phyloP scores from a whole-genome alignment of 2,888 invertebrate species.

The Seira musarum region DNA sequence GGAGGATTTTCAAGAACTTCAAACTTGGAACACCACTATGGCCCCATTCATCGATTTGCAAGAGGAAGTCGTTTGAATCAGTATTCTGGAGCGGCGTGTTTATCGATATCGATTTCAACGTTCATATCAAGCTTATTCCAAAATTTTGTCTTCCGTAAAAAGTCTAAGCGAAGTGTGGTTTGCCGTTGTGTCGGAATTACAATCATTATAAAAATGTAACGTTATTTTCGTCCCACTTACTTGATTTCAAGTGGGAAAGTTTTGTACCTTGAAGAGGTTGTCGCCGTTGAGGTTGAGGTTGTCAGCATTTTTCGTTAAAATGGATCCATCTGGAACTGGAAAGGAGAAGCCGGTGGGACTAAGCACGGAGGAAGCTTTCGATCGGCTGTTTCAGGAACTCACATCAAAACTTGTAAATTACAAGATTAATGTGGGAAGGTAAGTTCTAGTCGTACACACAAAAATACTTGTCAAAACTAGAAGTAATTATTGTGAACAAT shows the following conservation, averaged over 20 bases:
- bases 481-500: neutral
- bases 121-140: neutral
- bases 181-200: neutral
- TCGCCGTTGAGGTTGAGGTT: neutral
- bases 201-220: neutral
- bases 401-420: conserved; percentile 59
- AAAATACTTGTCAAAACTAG: no score
- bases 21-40: neutral
- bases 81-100: neutral
- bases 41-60: neutral
- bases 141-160: neutral
- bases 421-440: conserved; percentile 61
- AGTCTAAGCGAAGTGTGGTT: neutral
- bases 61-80: no score
- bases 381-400: conserved; percentile 64
- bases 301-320: neutral
- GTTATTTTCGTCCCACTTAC: neutral
- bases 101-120: neutral
- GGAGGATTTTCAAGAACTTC: no score
- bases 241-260: neutral
- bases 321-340: conserved; percentile 25
- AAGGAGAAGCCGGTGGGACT: conserved; percentile 56
- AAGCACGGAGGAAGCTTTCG: conserved; percentile 68
- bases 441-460: conserved; percentile 12
- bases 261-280: neutral